Evolutionary conservation across 2,113 vertebrate species (phyloP), one percentile per base, ranked within the genome.

Genomic region (Channa maculata): DNA sequence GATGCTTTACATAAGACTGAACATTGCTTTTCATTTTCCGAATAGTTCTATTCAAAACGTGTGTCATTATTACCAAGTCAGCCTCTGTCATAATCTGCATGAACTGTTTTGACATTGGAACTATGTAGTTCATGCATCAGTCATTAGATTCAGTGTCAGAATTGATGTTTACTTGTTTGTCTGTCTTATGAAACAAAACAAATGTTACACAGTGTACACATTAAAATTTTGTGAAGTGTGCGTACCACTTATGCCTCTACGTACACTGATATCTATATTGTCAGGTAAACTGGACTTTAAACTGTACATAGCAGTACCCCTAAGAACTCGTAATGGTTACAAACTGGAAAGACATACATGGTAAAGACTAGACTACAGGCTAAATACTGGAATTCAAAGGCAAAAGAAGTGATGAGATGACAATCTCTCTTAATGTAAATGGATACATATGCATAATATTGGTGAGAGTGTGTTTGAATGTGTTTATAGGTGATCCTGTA

Each of bases 371-470:
- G 85, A 53, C 45, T 36, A 77, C 53, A 66, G 74, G 55, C 52
- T 79, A 50, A 57, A 65, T 37, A 69, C 44, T 84, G 76, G 14
- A 79, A 79, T 59, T 84, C 8, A 75, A 88, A 84, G 67, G 68
- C 68, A 64, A 67, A 60, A 64, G 14, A 89, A 82, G 79, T 82
- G 82, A 91, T 88, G 89, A 93, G 90, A 93, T 86, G 89, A 94
- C 93, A 94, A 95, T 94, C 93, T 93, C 90, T 91, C 75, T 84
- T 90, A 84, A 86, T 91, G 87, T 94, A 91, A 87, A 86, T 91
- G 83, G 83, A 38, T 81, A 89, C 79, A 91, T 90, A 91, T 91
- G 89, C 91, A 94, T 94, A 92, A 87, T 86, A 85, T 71, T 80
- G 70, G 78, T 76, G 83, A 79, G 78, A 66, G 66, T 67, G 67